Evolutionary conservation across 2,797 vertebrate genomes (phyloP).

Genomic region (Mus caroli): DNA sequence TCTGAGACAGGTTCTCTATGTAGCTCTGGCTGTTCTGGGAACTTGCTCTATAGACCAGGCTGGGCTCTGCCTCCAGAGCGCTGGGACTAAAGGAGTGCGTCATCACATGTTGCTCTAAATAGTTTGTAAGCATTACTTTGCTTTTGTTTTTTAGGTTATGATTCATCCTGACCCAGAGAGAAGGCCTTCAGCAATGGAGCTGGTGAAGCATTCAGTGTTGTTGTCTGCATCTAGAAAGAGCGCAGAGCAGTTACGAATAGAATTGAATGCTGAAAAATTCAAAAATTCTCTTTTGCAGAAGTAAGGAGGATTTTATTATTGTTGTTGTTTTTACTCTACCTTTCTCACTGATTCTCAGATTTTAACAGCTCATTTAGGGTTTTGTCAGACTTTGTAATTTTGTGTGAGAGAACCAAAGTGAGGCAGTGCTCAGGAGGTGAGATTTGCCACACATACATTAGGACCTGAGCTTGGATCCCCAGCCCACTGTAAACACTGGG

Average conservation of each 20-base stretch:
- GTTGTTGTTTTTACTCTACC: not conserved
- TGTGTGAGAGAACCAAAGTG: not conserved
- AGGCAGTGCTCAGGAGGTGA: not conserved
- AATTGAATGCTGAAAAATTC: constrained; percentile 98
- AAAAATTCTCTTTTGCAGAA: constrained; percentile 98
- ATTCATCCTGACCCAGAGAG: constrained; percentile 95
- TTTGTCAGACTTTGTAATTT: constrained; percentile 60
- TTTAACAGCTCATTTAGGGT: constrained; percentile 33
- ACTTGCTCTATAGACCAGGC: not conserved
- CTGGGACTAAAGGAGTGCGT: not conserved
- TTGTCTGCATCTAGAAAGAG: constrained; percentile 96
- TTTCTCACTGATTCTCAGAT: constrained; percentile 29
- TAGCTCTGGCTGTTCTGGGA: not conserved
- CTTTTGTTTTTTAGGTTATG: constrained; percentile 92
- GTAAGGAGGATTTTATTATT: not conserved
- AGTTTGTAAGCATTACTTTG: constrained; percentile 25
- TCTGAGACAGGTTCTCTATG: not conserved
- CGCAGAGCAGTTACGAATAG: constrained; percentile 97
- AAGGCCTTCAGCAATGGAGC: constrained; percentile 94
- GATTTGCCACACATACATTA: not conserved
- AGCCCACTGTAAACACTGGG: not conserved
- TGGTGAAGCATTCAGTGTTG: constrained; percentile 95
- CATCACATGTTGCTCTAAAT: not conserved
- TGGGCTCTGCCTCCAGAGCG: not conserved
- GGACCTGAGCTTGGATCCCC: not conserved